Base-by-base conservation (phyloP, 2,797 vertebrate species). In the Syndactyla subalaris region DNA sequence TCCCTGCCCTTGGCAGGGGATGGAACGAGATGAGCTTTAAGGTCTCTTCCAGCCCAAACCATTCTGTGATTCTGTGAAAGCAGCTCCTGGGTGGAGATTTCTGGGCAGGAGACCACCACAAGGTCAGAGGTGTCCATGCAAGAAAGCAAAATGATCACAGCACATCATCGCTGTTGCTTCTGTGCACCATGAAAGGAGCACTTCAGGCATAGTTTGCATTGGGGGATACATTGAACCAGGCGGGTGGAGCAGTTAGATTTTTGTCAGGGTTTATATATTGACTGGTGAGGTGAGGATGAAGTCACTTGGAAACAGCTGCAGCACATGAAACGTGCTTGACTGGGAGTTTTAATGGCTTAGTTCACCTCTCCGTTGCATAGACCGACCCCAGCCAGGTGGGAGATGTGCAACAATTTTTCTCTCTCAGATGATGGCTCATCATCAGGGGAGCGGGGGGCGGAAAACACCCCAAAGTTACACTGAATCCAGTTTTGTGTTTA, bases 11-110 rank as follows among this genome's bases (percentile, higher is more conserved):
- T 36, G 41, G 55, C 48, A 27, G 15, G 4, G 9, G 10, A 6
- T 12, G 20, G n/a, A 2, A 65, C 0, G 0, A 19, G 45, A 52
- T 36, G 12, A 2, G 34, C 21, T 26, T 32, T 20, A 12, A 36
- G 30, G 45, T 52, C 45, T 30, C 73, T 52, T 32, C 59, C 59
- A 52, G 23, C 34, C 20, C 45, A 71, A 76, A 63, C 11, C 46
- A 4, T 19, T 13, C 24, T 3, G 7, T 29, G 32, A n/a, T 9
- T 61, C 41, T 18, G 12, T 19, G 30, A 16, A 45, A 65, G 27
- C 45, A 29, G 63, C 30, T 79, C 41, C 30, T 14, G 19, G 16
- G 9, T 34, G 41, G 27, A 30, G 21, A 54, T 62, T 49, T 24
- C 52, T 41, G 58, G 7, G 6, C 48, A 46, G 27, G 39, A 51